Conservation (phyloP, 1,140 invertebrate species). For the Nymphalis io region DNA sequence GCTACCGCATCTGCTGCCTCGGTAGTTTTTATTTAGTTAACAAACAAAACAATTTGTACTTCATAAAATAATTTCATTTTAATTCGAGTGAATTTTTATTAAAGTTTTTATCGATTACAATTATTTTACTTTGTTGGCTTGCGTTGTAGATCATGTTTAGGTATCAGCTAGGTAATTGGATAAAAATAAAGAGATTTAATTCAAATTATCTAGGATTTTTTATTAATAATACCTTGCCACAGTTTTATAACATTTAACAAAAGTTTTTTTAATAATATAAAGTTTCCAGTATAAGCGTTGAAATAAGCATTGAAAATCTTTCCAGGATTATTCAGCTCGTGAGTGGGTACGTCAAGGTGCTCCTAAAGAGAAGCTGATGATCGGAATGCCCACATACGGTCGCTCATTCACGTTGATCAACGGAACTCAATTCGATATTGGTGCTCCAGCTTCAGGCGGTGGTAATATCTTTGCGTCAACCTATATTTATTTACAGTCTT, state of each 20-base stretch:
- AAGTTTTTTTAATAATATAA: too few species aligned
- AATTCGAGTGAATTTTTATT: not conserved
- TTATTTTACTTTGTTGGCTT: too few species aligned
- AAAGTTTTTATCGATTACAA: not conserved
- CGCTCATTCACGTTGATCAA: conserved; percentile 96
- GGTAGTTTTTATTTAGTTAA: conserved; percentile 10
- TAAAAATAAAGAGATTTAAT: too few species aligned
- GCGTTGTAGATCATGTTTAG: too few species aligned
- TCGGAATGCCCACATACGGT: conserved; percentile 97
- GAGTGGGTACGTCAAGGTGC: conserved; percentile 97
- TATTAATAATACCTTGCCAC: too few species aligned
- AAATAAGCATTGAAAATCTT: not conserved
- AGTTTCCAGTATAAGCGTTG: too few species aligned
- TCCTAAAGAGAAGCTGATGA: conserved; percentile 96
- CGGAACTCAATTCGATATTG: conserved; percentile 93
- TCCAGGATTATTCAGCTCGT: conserved; percentile 92
- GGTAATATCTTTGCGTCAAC: too few species aligned
- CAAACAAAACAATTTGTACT: conserved; percentile 8
- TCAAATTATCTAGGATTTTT: not conserved
- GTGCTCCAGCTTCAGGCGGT: conserved; percentile 93
- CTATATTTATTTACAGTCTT: too few species aligned
- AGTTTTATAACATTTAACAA: too few species aligned
- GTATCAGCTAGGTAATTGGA: too few species aligned
- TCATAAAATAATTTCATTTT: conserved; percentile 10
- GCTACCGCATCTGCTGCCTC: conserved; percentile 1